Percentiles rank a stretch among this genome's conserved stretches.
Evolutionary conservation across 2,888 invertebrate genomes (phyloP).

Genomic region (Drosophila macrospina): DNA sequence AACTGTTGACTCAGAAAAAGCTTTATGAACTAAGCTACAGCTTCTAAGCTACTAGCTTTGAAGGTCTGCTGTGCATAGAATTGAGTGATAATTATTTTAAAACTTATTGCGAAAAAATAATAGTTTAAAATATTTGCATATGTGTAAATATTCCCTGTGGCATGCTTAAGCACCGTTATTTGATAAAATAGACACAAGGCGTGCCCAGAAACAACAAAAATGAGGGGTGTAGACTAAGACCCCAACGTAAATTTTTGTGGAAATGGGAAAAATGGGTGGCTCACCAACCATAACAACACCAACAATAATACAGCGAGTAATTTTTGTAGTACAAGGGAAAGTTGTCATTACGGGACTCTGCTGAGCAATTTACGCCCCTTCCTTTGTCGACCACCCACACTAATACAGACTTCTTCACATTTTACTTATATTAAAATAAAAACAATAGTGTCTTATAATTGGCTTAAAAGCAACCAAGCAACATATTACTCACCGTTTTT

Average conservation of each 20-base stretch:
- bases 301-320: constrained; percentile 24
- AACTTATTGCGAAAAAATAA: constrained; percentile 16
- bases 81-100: constrained; percentile 14
- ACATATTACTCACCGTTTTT: constrained; percentile 75
- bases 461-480: constrained; percentile 52
- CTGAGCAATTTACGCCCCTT: constrained; percentile 13
- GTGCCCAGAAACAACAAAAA: constrained; percentile 28
- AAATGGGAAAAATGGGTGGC: constrained; percentile 18
- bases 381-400: constrained; percentile 5
- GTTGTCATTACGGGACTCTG: constrained; percentile 38
- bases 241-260: constrained; percentile 38
- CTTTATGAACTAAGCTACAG: neutral
- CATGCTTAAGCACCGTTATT: constrained; percentile 39
- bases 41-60: neutral
- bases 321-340: constrained; percentile 51
- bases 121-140: constrained; percentile 16
- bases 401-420: neutral
- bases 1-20: constrained; percentile 32
- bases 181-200: constrained; percentile 49
- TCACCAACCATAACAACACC: constrained; percentile 28
- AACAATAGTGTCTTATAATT: constrained; percentile 49
- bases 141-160: constrained; percentile 31
- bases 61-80: constrained; percentile 10
- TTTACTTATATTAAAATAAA: constrained; percentile 34
- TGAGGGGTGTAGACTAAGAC: constrained; percentile 43